phyloP scores from a whole-genome alignment of 2,888 invertebrate genomes.

The Drosophila mimetica region DNA sequence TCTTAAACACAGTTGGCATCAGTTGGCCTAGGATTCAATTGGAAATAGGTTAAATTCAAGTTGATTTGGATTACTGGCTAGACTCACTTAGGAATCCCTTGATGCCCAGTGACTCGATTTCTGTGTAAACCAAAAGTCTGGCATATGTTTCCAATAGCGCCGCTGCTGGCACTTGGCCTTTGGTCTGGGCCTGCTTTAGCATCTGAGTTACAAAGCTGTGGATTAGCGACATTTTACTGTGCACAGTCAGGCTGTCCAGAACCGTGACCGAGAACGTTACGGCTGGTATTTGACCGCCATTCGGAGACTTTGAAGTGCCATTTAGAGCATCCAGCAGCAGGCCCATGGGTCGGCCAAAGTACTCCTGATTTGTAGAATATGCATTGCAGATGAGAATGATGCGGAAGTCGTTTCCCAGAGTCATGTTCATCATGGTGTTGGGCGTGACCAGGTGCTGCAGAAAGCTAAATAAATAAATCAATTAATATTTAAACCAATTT shows the following conservation, averaged over 20 bases:
- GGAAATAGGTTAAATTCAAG: not conserved
- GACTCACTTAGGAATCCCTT: constrained; percentile 95
- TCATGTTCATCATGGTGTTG: constrained; percentile 90
- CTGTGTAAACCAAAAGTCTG: constrained; percentile 95
- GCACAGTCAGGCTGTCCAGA: constrained; percentile 96
- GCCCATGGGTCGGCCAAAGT: constrained; percentile 95
- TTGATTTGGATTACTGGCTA: not conserved
- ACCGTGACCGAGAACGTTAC: constrained; percentile 96
- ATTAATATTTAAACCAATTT: constrained; percentile 5
- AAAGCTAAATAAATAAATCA: constrained; percentile 86
- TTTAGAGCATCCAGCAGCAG: constrained; percentile 94
- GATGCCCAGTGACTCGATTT: constrained; percentile 97
- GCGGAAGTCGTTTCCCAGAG: constrained; percentile 94
- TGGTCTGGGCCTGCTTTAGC: constrained; percentile 94
- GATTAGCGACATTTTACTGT: constrained; percentile 96
- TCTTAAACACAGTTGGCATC: constrained; percentile 95
- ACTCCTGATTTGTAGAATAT: constrained; percentile 96
- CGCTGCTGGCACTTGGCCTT: constrained; percentile 93
- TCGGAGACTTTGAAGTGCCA: constrained; percentile 87
- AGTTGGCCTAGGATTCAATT: constrained; percentile 88
- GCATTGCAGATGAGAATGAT: constrained; percentile 97
- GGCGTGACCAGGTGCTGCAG: constrained; percentile 93
- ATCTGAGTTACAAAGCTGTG: constrained; percentile 94
- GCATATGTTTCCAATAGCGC: constrained; percentile 98
- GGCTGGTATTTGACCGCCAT: constrained; percentile 88